Conservation (phyloP, 1,140 invertebrate species). For the Capitella teleta region DNA sequence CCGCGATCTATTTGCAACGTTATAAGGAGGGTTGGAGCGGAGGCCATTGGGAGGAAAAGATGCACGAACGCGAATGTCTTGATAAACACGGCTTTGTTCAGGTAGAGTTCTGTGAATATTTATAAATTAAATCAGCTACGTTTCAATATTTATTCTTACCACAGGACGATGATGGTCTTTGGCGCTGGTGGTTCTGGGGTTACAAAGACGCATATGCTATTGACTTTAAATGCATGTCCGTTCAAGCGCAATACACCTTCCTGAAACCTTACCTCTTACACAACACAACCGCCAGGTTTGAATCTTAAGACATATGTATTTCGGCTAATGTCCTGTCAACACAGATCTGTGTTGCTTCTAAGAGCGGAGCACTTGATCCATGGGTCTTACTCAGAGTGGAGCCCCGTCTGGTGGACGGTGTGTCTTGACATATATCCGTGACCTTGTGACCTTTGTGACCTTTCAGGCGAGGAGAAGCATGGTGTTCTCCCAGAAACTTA, state of each 20-base stretch:
- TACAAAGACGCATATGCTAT: slow-evolving; percentile 52
- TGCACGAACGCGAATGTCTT: slow-evolving; percentile 51
- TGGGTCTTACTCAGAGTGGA: slow-evolving; percentile 25
- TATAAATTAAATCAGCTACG: neutral
- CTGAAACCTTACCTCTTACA: slow-evolving; percentile 31
- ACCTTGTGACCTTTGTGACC: neutral
- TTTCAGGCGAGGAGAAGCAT: slow-evolving; percentile 63
- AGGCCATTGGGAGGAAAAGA: slow-evolving; percentile 72
- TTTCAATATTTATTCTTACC: neutral
- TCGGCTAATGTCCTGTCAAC: neutral
- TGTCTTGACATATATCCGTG: slow-evolving; percentile 10
- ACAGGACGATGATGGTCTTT: slow-evolving; percentile 21
- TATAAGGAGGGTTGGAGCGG: slow-evolving; percentile 72
- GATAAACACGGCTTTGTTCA: slow-evolving; percentile 25
- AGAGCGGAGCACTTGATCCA: slow-evolving; percentile 19
- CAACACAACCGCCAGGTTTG: slow-evolving; percentile 30
- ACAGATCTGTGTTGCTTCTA: slow-evolving; percentile 12
- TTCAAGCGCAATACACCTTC: slow-evolving; percentile 56
- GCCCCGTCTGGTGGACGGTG: slow-evolving; percentile 24
- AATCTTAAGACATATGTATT: slow-evolving; percentile 18
- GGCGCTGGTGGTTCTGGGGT: slow-evolving; percentile 52
- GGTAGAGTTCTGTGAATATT: slow-evolving; percentile 14
- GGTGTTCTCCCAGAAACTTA: slow-evolving; percentile 65
- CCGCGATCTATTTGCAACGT: slow-evolving; percentile 70
- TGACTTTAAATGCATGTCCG: slow-evolving; percentile 56